Base-by-base conservation (phyloP, 2,797 vertebrate species). In the Manis crassicaudata region DNA sequence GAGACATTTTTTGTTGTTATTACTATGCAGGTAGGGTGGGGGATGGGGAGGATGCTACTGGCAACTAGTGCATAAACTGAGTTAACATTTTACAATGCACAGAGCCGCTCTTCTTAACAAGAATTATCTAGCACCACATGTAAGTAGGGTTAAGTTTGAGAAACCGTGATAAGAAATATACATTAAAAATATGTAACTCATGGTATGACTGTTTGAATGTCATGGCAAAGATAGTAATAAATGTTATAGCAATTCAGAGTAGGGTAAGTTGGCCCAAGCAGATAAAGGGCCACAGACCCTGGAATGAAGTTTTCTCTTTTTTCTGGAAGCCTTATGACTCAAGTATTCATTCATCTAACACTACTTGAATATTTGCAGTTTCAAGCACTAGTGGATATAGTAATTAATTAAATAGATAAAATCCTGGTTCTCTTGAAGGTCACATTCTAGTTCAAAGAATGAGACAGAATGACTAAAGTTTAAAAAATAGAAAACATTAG, bases 21-120 rank as follows among this genome's bases (percentile, higher is more conserved):
- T 20, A 32, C 3, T 67, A 46, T 3, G 2, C 3, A 1, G 27
- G 32, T 18, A 58, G 14, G 3, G 23, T 0, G 20, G 5, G 7
- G 10, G 27, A 2, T 23, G 7, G 25, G 46, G 40, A 32, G 14
- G 10, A 40, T 65, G 37, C 23, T 23, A 32, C 5, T n/a, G 2
- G 7, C 35, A 20, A 40, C 65, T 62, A n/a, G 4, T 32, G 7
- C 9, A 29, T n/a, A 21, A 40, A 90, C 20, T 67, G 25, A 46
- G 35, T 10, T 60, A 16, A 46, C 23, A 75, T 17, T 60, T 52
- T 13, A 25, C 16, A 16, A 4, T 3, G 4, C 11, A 32, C 43
- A 62, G 20, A 35, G 43, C 35, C 27, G 32, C 6, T 29, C 16
- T n/a, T 27, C 35, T n/a, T 21, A 27, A 20, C 46, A 40, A 46